These are phyloP conservation scores for Bagarius yarrelli DNA, from an alignment of 2,113 vertebrate genomes.

Conservation along the genomic window DNA sequence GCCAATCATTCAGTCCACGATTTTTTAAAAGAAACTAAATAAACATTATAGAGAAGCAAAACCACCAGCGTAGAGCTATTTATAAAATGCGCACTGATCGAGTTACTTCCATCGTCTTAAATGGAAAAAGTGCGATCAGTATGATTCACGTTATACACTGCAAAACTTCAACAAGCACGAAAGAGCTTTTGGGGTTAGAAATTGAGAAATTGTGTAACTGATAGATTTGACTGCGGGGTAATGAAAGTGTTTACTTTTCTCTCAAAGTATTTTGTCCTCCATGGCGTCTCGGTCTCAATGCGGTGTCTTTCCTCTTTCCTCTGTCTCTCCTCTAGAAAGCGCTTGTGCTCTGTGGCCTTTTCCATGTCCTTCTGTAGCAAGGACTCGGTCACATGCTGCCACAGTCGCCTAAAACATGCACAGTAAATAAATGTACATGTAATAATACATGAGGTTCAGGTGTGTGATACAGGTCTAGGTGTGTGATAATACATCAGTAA, in stretches of 20 bases:
- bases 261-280: constrained; percentile 89
- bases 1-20: neutral
- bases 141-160: constrained; percentile 11
- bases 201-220: neutral
- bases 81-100: constrained; percentile 18
- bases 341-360: constrained; percentile 92
- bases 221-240: neutral
- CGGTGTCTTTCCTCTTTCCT: constrained; percentile 87
- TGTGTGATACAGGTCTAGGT: neutral
- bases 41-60: constrained; percentile 20
- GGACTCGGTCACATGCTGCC: constrained; percentile 89
- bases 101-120: constrained; percentile 17
- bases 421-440: neutral
- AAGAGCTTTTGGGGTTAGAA: constrained; percentile 3
- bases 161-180: neutral
- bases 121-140: constrained; percentile 1
- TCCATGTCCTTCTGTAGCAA: constrained; percentile 88
- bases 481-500: neutral
- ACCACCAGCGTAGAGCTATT: constrained; percentile 4
- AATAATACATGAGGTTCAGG: neutral
- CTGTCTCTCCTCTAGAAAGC: constrained; percentile 87
- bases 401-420: constrained; percentile 75
- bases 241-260: constrained; percentile 75
- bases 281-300: constrained; percentile 80
- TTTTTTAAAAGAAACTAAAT: neutral